Conservation (phyloP, 2,797 vertebrate species). For the Rhynchotus rufescens region DNA sequence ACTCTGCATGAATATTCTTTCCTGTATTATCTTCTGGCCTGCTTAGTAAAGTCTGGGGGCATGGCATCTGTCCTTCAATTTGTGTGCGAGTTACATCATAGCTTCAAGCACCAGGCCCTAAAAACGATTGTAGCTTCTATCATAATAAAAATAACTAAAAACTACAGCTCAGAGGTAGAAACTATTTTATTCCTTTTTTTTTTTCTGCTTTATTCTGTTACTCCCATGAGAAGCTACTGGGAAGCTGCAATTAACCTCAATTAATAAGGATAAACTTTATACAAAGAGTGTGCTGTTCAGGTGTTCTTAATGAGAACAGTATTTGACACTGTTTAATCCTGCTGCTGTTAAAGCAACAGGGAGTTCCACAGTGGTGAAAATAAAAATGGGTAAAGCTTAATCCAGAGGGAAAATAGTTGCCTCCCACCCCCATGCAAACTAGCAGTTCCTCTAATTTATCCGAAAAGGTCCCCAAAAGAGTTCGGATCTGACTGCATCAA, state of each 20-base stretch:
- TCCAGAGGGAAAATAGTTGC: neutral
- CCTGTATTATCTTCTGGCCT: neutral
- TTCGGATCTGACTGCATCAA: neutral
- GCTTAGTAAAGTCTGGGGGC: neutral
- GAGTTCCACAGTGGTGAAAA: constrained; percentile 43
- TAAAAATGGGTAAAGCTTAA: neutral
- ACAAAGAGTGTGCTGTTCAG: constrained; percentile 21
- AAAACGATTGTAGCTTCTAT: neutral
- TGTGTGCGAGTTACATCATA: neutral
- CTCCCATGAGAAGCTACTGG: constrained; percentile 1
- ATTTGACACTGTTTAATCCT: neutral
- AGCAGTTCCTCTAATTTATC: neutral
- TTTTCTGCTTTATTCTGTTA: neutral
- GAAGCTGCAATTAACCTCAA: constrained; percentile 48
- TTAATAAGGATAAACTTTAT: constrained; percentile 38
- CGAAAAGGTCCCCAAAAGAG: neutral
- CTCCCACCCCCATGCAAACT: accelerated
- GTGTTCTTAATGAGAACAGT: constrained; percentile 26
- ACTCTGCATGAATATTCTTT: neutral
- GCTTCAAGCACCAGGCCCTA: neutral
- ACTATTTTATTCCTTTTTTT: neutral
- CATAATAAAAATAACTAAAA: neutral
- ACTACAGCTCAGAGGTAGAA: neutral
- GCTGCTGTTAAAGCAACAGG: neutral
- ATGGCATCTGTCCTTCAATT: neutral